These are phyloP conservation scores for Arrhamphus sclerolepis DNA, from an alignment of 2,797 vertebrate genomes.

Conservation along the genomic window DNA sequence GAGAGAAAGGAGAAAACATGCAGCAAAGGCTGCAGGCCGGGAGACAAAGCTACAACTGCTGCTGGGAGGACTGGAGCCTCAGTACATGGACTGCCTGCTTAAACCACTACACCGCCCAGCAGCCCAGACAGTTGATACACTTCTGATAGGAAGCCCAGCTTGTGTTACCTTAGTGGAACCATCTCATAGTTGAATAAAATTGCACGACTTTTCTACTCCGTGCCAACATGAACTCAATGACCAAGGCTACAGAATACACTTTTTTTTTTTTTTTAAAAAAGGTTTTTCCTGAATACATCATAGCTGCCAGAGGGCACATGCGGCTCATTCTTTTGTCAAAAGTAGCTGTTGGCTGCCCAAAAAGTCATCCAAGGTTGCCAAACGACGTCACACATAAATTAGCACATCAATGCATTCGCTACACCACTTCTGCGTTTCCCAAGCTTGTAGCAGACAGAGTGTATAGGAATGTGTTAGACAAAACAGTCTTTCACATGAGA, in stretches of 20 bases:
- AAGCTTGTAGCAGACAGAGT: constrained; percentile 37
- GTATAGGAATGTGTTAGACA: constrained; percentile 31
- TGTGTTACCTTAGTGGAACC: not conserved
- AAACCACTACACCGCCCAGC: too few species aligned
- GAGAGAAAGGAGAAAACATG: too few species aligned
- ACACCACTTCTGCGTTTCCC: constrained; percentile 55
- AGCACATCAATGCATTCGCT: constrained; percentile 64
- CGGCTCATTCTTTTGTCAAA: constrained; percentile 21
- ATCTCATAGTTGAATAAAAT: not conserved
- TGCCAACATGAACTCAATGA: constrained; percentile 2
- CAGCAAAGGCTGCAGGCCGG: too few species aligned
- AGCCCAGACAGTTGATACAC: too few species aligned
- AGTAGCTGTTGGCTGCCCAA: constrained; percentile 34
- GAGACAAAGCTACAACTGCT: too few species aligned
- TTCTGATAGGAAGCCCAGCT: too few species aligned
- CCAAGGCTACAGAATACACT: not conserved
- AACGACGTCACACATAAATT: constrained; percentile 56
- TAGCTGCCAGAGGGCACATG: constrained; percentile 24
- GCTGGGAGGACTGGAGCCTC: too few species aligned
- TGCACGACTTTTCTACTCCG: not conserved
- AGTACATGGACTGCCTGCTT: too few species aligned
- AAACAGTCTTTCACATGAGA: constrained; percentile 31
- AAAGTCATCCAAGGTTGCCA: constrained; percentile 40
- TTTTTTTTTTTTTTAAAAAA: constrained; percentile 10
- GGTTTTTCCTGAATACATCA: not conserved